Conservation (phyloP, 2,113 vertebrate species). For the Mesitornis unicolor region DNA sequence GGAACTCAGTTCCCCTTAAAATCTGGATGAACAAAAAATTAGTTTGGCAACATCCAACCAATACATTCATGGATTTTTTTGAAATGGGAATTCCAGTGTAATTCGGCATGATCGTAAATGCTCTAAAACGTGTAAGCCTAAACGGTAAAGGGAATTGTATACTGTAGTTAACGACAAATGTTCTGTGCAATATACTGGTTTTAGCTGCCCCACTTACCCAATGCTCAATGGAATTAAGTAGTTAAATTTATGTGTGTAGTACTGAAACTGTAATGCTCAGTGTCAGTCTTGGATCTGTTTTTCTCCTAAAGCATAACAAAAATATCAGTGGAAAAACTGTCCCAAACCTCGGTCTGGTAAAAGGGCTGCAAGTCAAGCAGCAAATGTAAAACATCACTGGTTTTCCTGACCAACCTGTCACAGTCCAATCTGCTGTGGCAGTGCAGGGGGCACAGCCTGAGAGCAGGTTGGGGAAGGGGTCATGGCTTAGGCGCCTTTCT, state of each 20-base stretch:
- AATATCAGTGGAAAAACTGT: not conserved
- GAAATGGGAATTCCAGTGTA: conserved; percentile 40
- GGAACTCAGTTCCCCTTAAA: not conserved
- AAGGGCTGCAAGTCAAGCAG: conserved; percentile 36
- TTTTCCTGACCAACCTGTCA: conserved; percentile 11
- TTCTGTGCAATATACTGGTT: not conserved
- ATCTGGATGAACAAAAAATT: not conserved
- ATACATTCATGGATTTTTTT: conserved; percentile 3
- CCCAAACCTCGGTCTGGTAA: not conserved
- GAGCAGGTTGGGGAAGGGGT: not conserved
- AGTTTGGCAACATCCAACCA: conserved; percentile 2
- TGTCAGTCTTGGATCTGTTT: not conserved
- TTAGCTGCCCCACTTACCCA: conserved; percentile 23
- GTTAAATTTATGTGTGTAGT: conserved; percentile 26
- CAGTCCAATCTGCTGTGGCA: conserved; percentile 28
- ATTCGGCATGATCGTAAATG: conserved; percentile 34
- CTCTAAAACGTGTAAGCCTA: conserved; percentile 29
- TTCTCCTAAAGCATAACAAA: conserved; percentile 16
- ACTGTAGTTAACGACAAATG: conserved; percentile 46
- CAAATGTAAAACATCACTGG: conserved; percentile 15
- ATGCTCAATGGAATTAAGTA: conserved; percentile 33
- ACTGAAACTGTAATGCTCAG: not conserved
- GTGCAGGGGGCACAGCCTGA: not conserved
- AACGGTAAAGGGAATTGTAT: conserved; percentile 32
- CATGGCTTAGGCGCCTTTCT: not conserved